phyloP scores from a whole-genome alignment of 2,797 vertebrate species.

The Enteromius viviparus region DNA sequence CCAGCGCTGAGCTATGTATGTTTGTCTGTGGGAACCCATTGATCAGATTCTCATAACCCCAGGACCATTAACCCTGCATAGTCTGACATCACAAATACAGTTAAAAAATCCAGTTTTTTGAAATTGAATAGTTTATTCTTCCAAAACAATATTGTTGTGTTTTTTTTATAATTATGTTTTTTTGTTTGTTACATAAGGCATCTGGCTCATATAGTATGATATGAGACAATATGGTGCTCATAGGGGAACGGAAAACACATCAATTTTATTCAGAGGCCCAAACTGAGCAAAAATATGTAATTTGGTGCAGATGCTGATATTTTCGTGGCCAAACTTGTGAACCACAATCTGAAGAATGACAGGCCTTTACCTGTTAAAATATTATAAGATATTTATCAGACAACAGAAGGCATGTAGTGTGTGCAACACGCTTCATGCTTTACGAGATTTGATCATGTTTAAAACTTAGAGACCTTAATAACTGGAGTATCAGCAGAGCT shows the following conservation, averaged over 20 bases:
- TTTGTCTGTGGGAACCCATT: conserved; percentile 25
- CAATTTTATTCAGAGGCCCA: background rate
- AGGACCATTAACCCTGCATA: background rate
- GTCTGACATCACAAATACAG: background rate
- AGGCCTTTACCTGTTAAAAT: background rate
- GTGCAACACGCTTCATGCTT: background rate
- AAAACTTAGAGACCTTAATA: background rate
- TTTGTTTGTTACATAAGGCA: background rate
- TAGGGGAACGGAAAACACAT: background rate
- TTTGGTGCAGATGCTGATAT: background rate
- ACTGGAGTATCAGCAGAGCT: background rate
- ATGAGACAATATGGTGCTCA: background rate
- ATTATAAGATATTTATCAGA: background rate
- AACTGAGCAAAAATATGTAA: background rate
- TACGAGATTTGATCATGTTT: background rate
- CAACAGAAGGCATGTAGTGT: background rate
- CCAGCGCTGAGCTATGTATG: background rate
- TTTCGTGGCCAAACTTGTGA: background rate
- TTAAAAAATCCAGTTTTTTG: background rate
- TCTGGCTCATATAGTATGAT: background rate
- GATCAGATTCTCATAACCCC: conserved; percentile 4
- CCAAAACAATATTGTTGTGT: background rate
- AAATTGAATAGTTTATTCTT: background rate
- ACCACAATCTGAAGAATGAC: background rate
- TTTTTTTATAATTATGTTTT: background rate